Percentiles rank a stretch among this genome's conserved stretches.
These are phyloP conservation scores for Dorcus parallelipipedus DNA, from an alignment of 2,888 invertebrate genomes.

Conservation along the genomic window DNA sequence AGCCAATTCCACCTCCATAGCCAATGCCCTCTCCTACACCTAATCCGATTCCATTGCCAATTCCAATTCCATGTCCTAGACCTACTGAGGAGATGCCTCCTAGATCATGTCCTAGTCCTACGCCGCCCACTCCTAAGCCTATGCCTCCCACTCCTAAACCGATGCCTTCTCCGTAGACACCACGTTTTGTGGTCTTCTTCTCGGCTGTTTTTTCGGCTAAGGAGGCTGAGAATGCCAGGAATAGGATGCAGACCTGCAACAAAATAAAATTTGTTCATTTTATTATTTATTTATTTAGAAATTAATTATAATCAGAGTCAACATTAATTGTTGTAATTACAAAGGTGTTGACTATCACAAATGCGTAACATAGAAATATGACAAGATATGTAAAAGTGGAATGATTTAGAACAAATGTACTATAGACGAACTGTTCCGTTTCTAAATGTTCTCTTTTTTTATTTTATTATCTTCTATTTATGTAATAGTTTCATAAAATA, in stretches of 20 bases:
- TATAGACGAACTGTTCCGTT: no score
- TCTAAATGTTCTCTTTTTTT: no score
- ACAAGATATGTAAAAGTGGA: no score
- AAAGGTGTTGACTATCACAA: no score
- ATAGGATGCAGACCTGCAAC: conserved; percentile 48
- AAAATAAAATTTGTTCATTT: background rate
- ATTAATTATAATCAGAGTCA: no score
- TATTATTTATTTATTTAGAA: no score
- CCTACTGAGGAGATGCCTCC: conserved; percentile 11
- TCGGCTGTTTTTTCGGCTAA: conserved; percentile 35
- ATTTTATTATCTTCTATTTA: no score
- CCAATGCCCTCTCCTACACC: background rate
- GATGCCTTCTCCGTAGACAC: conserved; percentile 47
- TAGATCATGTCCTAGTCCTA: conserved; percentile 15
- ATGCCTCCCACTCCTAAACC: conserved; percentile 32
- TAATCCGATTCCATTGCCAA: conserved; percentile 20
- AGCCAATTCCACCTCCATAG: background rate
- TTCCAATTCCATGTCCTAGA: conserved; percentile 21
- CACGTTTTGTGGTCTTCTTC: conserved; percentile 49
- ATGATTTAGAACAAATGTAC: no score
- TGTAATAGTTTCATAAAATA: no score
- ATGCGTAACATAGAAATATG: no score
- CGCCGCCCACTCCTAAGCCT: conserved; percentile 31
- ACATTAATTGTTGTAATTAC: no score
- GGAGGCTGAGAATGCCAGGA: conserved; percentile 47